phyloP scores from a whole-genome alignment of 2,797 vertebrate genomes.

The Peromyscus melanophrys region DNA sequence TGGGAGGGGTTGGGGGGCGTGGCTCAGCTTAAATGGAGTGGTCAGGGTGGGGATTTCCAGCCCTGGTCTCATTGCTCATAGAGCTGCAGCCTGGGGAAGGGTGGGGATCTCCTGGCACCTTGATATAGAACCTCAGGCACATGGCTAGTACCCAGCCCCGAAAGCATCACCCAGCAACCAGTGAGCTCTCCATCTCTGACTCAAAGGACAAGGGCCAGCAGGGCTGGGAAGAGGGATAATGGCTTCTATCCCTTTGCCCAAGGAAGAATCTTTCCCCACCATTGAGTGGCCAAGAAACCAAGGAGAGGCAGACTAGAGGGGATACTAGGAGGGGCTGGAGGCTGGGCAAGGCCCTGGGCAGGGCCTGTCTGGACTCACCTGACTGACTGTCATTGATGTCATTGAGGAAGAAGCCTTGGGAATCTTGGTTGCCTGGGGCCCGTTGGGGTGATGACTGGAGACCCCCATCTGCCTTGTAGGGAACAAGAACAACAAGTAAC shows the following conservation, averaged over 20 bases:
- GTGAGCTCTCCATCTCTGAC: neutral
- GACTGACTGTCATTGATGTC: slow-evolving; percentile 92
- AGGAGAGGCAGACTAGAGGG: neutral
- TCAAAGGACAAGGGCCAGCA: slow-evolving; percentile 69
- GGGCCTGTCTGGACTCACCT: slow-evolving; percentile 89
- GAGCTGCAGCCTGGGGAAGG: slow-evolving; percentile 90
- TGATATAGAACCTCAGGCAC: neutral
- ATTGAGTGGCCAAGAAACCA: neutral
- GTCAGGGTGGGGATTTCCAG: slow-evolving; percentile 87
- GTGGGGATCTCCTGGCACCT: slow-evolving; percentile 89
- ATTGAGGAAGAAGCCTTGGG: slow-evolving; percentile 88
- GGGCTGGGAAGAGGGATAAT: neutral
- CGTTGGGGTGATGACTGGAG: slow-evolving; percentile 93
- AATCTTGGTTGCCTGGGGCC: slow-evolving; percentile 92
- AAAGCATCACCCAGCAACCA: slow-evolving; percentile 23
- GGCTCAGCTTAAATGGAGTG: slow-evolving; percentile 84
- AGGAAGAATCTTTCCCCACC: neutral
- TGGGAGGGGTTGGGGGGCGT: slow-evolving; percentile 80
- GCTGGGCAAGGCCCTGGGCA: neutral
- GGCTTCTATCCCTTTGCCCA: too few species aligned
- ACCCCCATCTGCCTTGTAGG: slow-evolving; percentile 96
- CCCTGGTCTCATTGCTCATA: slow-evolving; percentile 92
- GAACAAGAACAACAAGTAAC: slow-evolving; percentile 88
- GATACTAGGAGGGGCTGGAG: neutral
- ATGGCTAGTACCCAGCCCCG: neutral